Conservation (phyloP, 2,113 vertebrate genomes). For the Microtus ochrogaster region DNA sequence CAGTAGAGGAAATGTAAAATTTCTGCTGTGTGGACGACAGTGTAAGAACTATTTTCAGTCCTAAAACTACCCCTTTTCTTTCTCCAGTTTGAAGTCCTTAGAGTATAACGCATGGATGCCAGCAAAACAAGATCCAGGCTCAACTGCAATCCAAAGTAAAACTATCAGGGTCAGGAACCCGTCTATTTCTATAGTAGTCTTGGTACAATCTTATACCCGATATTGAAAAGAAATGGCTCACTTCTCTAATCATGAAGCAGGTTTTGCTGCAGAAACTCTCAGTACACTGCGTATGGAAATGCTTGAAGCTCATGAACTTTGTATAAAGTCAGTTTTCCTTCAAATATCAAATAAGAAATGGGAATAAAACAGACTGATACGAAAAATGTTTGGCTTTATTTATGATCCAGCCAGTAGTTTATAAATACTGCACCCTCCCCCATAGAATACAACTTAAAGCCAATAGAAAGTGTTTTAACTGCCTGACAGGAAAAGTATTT, state of each 20-base stretch:
- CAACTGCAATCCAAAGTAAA: neutral
- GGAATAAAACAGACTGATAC: neutral
- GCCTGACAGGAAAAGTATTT: neutral
- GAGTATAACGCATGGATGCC: neutral
- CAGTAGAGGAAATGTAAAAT: neutral
- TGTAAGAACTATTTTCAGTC: conserved; percentile 41
- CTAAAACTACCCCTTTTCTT: neutral
- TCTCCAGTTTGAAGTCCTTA: neutral
- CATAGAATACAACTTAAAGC: neutral
- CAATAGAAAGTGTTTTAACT: neutral
- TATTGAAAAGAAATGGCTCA: neutral
- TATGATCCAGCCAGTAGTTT: neutral
- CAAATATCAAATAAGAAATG: neutral
- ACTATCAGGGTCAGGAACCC: neutral
- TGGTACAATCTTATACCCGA: neutral
- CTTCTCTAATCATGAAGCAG: neutral
- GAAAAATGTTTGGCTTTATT: neutral
- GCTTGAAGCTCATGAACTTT: neutral
- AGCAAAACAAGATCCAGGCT: neutral
- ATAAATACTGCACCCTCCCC: neutral
- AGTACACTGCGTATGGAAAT: neutral
- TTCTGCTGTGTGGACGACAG: neutral
- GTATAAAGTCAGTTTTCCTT: neutral
- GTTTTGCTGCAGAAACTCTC: neutral
- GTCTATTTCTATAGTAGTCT: neutral